Evolutionary conservation across 1,140 invertebrate species (phyloP), one percentile per base, ranked within the genome.

Genomic region (Caenorhabditis tropicalis): DNA sequence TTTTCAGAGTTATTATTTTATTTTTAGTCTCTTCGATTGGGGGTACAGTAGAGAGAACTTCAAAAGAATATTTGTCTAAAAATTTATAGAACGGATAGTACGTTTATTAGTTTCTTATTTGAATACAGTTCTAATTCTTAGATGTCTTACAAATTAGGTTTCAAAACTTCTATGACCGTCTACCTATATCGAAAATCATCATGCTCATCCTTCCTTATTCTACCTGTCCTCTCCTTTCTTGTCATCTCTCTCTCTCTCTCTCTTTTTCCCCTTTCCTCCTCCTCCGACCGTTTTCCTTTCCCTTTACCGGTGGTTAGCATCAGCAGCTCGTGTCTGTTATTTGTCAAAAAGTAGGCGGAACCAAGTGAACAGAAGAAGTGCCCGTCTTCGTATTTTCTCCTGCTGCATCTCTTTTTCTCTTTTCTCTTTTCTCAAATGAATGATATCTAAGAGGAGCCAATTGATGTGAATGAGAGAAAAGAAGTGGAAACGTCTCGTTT

Each of bases 361-460:
- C 21, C 36, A 24, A 74, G 36, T 19, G 36, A 12, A 56, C 19
- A 56, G 21, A 6, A n/a, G 49, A n/a, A n/a, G 53, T 56, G 33
- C 33, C 36, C n/a, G n/a, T n/a, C n/a, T n/a, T n/a, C n/a, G n/a
- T n/a, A n/a, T n/a, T n/a, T n/a, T n/a, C n/a, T n/a, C 65, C 65
- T 74, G 16, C 36, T 24, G 7, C n/a, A 27, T 43, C 36, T 43
- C 65, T 74, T 43, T 43, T 46, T 19, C 36, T 24, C 36, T 74
- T 12, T n/a, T n/a, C n/a, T n/a, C 33, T 43, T 36, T 31, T 74
- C 58, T 36, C 21, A 39, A 24, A 33, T 39, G 29, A 74, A 46
- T 74, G 65, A 74, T 74, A 74, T 39, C 36, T 39, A 74, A 74
- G 36, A 74, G 29, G 65, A 74, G 65, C 65, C 65, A 74, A 74